phyloP scores from a whole-genome alignment of 2,888 invertebrate genomes.

The Scaptomyza reducta region DNA sequence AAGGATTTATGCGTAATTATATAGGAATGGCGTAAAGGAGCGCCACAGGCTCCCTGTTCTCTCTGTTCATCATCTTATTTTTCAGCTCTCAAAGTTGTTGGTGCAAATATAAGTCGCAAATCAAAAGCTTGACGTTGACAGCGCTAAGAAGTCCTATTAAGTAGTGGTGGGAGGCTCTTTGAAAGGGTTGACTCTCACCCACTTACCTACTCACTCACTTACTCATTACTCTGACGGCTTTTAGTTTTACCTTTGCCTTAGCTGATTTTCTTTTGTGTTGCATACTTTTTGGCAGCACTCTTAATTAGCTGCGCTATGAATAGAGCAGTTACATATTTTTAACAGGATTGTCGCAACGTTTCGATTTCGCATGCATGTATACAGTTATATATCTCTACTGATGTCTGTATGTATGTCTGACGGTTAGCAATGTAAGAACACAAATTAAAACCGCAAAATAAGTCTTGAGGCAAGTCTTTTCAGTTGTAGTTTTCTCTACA shows the following conservation, averaged over 20 bases:
- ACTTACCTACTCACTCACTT: conserved; percentile 1
- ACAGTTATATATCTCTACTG: background rate
- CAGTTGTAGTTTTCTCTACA: conserved; percentile 58
- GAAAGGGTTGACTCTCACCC: conserved; percentile 11
- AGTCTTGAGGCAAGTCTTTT: conserved; percentile 59
- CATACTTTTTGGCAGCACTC: conserved; percentile 61
- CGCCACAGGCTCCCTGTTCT: background rate
- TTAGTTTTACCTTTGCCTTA: conserved; percentile 41
- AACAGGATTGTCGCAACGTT: conserved; percentile 10
- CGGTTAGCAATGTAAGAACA: conserved; percentile 31
- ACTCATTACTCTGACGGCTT: conserved; percentile 28
- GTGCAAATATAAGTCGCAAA: conserved; percentile 53
- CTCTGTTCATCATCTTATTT: background rate
- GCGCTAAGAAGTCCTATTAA: conserved; percentile 51
- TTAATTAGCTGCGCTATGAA: conserved; percentile 59
- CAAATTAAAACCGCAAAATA: conserved; percentile 74
- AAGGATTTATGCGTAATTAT: conserved; percentile 81
- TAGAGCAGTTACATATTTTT: no score
- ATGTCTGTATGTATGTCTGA: conserved; percentile 4
- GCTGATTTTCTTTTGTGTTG: conserved; percentile 54
- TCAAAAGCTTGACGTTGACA: conserved; percentile 65
- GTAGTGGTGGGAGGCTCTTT: conserved; percentile 17
- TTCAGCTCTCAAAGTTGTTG: conserved; percentile 27
- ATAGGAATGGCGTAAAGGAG: conserved; percentile 74
- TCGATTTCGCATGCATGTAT: conserved; percentile 11